phyloP scores from a whole-genome alignment of 2,888 invertebrate species.

The Ophion obscuratus region DNA sequence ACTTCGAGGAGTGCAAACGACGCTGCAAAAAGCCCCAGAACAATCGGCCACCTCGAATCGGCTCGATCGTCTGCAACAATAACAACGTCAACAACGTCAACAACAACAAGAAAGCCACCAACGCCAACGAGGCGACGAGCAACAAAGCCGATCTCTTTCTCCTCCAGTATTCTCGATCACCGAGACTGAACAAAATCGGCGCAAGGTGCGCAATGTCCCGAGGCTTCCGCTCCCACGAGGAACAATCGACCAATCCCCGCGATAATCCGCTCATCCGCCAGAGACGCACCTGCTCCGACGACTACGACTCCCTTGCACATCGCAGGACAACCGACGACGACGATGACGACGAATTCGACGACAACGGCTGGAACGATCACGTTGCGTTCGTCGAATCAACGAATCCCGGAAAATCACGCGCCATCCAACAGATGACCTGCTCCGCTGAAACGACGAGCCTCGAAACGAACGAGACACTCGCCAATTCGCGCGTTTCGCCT shows the following conservation, averaged over 20 bases:
- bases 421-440: slow-evolving; percentile 52
- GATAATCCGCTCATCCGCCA: slow-evolving; percentile 65
- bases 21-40: slow-evolving; percentile 6
- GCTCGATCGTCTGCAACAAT: neutral
- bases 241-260: slow-evolving; percentile 21
- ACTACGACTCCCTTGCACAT: slow-evolving; percentile 71
- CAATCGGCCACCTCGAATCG: neutral
- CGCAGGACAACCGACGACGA: slow-evolving; percentile 42
- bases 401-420: slow-evolving; percentile 48
- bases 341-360: slow-evolving; percentile 2
- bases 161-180: slow-evolving; percentile 57
- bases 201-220: slow-evolving; percentile 71
- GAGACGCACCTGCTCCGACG: slow-evolving; percentile 77
- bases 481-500: no score
- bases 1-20: slow-evolving; percentile 73
- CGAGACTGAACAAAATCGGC: slow-evolving; percentile 70
- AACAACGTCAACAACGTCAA: slow-evolving; percentile 12
- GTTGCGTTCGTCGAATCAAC: slow-evolving; percentile 18
- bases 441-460: neutral
- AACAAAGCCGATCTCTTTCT: neutral
- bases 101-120: slow-evolving; percentile 44
- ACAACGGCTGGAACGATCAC: slow-evolving; percentile 42
- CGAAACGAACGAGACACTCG: neutral
- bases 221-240: slow-evolving; percentile 54
- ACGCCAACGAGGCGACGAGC: slow-evolving; percentile 67